Percentiles rank a stretch among this genome's conserved stretches.
phyloP scores from a whole-genome alignment of 2,888 invertebrate genomes.

The Orchestes rusci region DNA sequence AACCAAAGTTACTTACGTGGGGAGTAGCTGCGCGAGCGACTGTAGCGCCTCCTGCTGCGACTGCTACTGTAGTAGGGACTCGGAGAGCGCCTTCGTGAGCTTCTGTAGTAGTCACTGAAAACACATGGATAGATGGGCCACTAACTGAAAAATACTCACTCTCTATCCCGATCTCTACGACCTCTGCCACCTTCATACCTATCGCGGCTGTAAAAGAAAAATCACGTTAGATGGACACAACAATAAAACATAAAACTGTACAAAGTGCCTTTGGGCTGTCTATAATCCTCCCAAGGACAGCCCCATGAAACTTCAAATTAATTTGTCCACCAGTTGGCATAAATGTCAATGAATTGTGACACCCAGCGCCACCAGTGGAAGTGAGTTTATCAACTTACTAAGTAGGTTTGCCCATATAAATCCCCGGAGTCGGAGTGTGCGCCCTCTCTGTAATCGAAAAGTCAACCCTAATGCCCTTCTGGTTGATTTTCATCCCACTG shows the following conservation, averaged over 20 bases:
- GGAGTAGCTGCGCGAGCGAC: constrained; percentile 37
- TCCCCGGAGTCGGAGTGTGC: constrained; percentile 95
- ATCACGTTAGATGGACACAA: constrained; percentile 10
- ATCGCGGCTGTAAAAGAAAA: constrained; percentile 34
- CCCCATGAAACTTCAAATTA: constrained; percentile 16
- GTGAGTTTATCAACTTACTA: constrained; percentile 51
- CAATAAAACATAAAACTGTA: constrained; percentile 7
- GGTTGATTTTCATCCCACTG: constrained; percentile 91
- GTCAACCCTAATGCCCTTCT: constrained; percentile 87
- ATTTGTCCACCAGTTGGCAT: constrained; percentile 6
- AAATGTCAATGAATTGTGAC: background rate
- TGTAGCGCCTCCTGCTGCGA: constrained; percentile 34
- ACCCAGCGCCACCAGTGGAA: too few relatives aligned
- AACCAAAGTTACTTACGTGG: constrained; percentile 34
- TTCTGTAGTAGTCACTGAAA: constrained; percentile 33
- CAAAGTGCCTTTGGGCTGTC: constrained; percentile 19
- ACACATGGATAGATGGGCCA: background rate
- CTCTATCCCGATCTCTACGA: constrained; percentile 34
- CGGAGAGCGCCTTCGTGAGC: constrained; percentile 34
- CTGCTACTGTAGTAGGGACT: constrained; percentile 35
- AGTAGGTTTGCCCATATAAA: constrained; percentile 93
- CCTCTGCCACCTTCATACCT: constrained; percentile 32
- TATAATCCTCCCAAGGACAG: constrained; percentile 13
- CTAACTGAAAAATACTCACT: constrained; percentile 30
- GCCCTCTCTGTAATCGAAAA: constrained; percentile 93